Percentiles rank a stretch among this genome's conserved stretches.
Conservation (phyloP, 1,140 invertebrate genomes). For the Carposina sasakii region DNA sequence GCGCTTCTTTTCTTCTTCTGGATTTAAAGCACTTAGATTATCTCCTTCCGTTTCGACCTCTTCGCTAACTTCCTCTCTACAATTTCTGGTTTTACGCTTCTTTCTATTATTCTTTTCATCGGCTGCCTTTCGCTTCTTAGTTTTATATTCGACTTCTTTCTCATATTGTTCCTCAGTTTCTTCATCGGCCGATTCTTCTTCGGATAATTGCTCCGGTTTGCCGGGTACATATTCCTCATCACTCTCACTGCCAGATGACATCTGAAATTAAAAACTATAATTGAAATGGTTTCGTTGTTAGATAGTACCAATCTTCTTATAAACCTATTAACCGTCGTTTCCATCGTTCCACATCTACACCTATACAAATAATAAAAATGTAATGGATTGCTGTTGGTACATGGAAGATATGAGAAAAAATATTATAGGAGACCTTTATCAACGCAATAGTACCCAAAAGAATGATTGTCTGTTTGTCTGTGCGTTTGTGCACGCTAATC, state of each 20-base stretch:
- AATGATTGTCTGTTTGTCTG: no score
- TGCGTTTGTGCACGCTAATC: no score
- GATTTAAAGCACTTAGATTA: slow-evolving; percentile 46
- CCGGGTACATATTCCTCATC: slow-evolving; percentile 69
- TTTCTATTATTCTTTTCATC: slow-evolving; percentile 39
- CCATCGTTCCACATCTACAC: no score
- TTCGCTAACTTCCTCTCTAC: slow-evolving; percentile 43
- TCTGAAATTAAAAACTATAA: slow-evolving; percentile 35
- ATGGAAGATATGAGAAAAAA: no score
- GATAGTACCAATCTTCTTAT: no score
- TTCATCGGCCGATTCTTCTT: slow-evolving; percentile 64
- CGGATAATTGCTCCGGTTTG: slow-evolving; percentile 54
- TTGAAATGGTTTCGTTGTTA: no score
- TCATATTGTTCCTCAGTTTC: slow-evolving; percentile 63
- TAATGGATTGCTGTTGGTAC: no score
- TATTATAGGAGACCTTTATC: no score
- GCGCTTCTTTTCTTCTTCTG: slow-evolving; percentile 78
- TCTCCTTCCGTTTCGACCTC: slow-evolving; percentile 22
- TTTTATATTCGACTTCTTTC: slow-evolving; percentile 47
- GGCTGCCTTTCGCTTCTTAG: slow-evolving; percentile 45
- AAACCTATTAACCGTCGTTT: no score
- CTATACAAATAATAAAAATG: no score
- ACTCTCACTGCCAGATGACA: slow-evolving; percentile 69
- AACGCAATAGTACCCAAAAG: no score
- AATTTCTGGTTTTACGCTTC: slow-evolving; percentile 49